Percentiles rank a stretch among this genome's conserved stretches.
Conservation (phyloP, 1,140 invertebrate genomes). For the Notospermus geniculatus region DNA sequence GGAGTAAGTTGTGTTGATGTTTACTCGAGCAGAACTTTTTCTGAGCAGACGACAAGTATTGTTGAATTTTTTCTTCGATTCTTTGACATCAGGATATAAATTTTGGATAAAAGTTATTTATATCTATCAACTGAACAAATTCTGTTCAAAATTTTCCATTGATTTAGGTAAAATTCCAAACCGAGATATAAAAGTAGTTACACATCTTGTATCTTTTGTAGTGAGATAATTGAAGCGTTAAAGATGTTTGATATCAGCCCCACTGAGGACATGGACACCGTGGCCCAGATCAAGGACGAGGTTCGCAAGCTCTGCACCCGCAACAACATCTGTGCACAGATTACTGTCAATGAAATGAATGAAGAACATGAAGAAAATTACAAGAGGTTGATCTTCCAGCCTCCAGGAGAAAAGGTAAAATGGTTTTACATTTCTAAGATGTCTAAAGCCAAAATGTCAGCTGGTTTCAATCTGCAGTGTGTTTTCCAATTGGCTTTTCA, state of each 20-base stretch:
- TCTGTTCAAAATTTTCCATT: too few species aligned
- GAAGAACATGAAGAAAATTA: constrained; percentile 37
- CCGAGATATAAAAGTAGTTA: too few species aligned
- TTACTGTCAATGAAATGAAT: constrained; percentile 41
- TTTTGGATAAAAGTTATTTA: too few species aligned
- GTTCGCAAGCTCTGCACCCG: constrained; percentile 51
- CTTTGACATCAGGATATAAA: too few species aligned
- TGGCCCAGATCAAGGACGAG: constrained; percentile 53
- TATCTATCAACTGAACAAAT: too few species aligned
- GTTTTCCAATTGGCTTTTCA: too few species aligned
- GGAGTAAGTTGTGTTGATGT: constrained; percentile 35
- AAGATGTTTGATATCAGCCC: constrained; percentile 44
- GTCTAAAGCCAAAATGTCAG: too few species aligned
- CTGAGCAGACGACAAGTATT: too few species aligned
- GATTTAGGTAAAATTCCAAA: too few species aligned
- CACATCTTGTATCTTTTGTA: constrained; percentile 25
- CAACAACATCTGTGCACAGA: constrained; percentile 45
- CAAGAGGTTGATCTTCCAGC: constrained; percentile 38
- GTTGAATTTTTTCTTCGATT: too few species aligned
- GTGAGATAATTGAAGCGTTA: constrained; percentile 47
- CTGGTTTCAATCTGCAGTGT: too few species aligned
- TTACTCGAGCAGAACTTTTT: not conserved
- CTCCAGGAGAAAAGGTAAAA: constrained; percentile 36
- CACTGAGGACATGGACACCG: constrained; percentile 52
- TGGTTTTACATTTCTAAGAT: too few species aligned